Conservation (phyloP, 2,113 vertebrate species). For the Carassius gibelio region DNA sequence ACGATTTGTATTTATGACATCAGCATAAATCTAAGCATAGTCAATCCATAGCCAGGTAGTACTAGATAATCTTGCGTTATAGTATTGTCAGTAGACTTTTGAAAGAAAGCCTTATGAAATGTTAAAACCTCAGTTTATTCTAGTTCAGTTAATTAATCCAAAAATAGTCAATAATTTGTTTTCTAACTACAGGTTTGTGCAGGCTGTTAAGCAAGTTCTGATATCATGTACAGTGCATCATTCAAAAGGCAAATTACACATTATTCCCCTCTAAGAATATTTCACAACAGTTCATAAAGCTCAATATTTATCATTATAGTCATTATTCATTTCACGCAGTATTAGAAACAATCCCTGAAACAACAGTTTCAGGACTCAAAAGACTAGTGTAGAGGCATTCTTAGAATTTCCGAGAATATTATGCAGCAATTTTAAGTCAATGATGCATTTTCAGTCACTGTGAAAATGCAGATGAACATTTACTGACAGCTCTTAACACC, state of each 20-base stretch:
- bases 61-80: not conserved
- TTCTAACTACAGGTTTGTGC: not conserved
- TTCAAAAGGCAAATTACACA: not conserved
- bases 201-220: not conserved
- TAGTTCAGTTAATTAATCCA: not conserved
- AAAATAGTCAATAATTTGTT: not conserved
- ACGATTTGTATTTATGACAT: not conserved
- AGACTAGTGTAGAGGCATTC: not conserved
- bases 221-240: not conserved
- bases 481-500: constrained; percentile 12
- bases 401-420: constrained; percentile 4
- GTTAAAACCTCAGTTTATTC: not conserved
- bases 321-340: constrained; percentile 20
- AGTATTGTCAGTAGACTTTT: not conserved
- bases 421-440: not conserved
- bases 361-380: not conserved
- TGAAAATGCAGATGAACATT: not conserved
- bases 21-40: not conserved
- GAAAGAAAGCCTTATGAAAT: not conserved
- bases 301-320: not conserved
- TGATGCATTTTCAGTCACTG: constrained; percentile 1
- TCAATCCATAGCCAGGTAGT: not conserved
- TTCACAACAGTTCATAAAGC: not conserved
- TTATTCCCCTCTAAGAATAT: not conserved
- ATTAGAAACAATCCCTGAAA: constrained; percentile 9